Percentiles rank a stretch among this genome's conserved stretches.
Conservation (phyloP, 35 echinoderm and acorn worm genomes). For the Strongylocentrotus purpuratus region DNA sequence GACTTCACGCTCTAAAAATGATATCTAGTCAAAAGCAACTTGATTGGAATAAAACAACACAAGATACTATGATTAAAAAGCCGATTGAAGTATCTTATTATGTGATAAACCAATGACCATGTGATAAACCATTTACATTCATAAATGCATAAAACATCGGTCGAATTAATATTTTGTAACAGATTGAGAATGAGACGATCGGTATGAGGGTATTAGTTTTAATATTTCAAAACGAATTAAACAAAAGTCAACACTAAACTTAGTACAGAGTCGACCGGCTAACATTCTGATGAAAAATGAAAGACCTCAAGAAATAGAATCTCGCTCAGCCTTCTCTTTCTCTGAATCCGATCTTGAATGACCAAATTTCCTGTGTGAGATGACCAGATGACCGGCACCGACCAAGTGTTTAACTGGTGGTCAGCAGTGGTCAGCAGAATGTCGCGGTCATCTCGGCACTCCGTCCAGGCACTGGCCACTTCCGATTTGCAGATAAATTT, state of each 20-base stretch:
- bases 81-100: no score
- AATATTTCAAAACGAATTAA: neutral
- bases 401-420: conserved; percentile 8
- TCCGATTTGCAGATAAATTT: neutral
- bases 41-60: no score
- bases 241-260: neutral
- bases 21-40: no score
- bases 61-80: no score
- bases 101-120: no score
- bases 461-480: neutral
- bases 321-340: neutral
- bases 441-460: neutral
- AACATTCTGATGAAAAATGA: neutral
- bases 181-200: no score
- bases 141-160: no score
- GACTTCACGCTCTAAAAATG: no score
- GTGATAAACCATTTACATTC: no score
- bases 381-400: neutral
- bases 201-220: no score
- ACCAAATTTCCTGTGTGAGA: neutral
- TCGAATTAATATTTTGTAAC: no score
- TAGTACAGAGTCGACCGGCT: neutral
- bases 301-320: neutral
- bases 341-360: neutral
- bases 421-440: neutral